Conservation (phyloP, 2,888 invertebrate genomes). For the Dasypolia templi region DNA sequence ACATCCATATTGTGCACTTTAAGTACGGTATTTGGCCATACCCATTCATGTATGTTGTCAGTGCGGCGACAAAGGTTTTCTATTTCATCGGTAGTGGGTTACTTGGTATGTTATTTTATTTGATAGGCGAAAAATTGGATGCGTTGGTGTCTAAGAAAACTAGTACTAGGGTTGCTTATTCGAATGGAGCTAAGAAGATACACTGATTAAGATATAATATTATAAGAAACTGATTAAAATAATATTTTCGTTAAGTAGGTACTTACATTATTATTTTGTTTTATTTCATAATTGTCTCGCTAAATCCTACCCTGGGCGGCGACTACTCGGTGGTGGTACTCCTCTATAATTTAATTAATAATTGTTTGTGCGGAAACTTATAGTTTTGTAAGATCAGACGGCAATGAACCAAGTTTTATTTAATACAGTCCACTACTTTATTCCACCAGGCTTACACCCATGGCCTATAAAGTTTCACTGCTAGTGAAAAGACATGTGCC, state of each 20-base stretch:
- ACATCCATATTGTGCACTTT: slow-evolving; percentile 93
- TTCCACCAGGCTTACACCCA: background rate
- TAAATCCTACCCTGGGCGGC: too few species aligned
- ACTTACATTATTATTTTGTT: background rate
- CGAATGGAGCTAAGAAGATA: slow-evolving; percentile 60
- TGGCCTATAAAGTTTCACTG: background rate
- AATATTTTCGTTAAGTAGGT: slow-evolving; percentile 13
- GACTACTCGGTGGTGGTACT: too few species aligned
- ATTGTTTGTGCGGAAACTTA: background rate
- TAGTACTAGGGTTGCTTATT: slow-evolving; percentile 40
- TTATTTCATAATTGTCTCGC: slow-evolving; percentile 7
- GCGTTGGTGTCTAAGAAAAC: slow-evolving; percentile 90
- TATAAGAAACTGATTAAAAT: background rate
- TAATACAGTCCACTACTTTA: background rate
- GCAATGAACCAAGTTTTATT: background rate
- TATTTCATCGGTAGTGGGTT: slow-evolving; percentile 92
- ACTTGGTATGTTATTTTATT: slow-evolving; percentile 91
- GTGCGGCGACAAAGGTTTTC: slow-evolving; percentile 91
- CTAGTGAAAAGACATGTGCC: background rate
- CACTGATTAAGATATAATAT: slow-evolving; percentile 33
- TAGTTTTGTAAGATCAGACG: background rate
- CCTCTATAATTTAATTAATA: background rate
- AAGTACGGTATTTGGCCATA: slow-evolving; percentile 96
- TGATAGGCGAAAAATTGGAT: slow-evolving; percentile 93
- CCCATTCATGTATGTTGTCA: slow-evolving; percentile 94